Evolutionary conservation across 1,140 invertebrate genomes (phyloP).

Genomic region (Brachionus manjavacas): DNA sequence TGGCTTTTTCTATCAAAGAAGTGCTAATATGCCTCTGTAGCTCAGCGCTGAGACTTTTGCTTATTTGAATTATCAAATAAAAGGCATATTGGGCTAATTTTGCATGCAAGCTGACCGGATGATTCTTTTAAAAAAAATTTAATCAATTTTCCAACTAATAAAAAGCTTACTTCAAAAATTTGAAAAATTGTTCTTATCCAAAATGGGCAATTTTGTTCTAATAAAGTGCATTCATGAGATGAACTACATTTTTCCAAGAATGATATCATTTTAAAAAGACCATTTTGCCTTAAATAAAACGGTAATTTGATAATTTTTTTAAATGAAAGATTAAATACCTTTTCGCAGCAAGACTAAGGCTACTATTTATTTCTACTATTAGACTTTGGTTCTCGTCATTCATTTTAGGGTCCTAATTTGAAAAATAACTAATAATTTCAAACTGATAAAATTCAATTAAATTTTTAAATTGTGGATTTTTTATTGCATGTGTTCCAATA

Average conservation of each 20-base stretch:
- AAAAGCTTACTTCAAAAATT: constrained; percentile 1
- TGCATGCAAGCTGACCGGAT: constrained; percentile 18
- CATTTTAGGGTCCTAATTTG: background rate
- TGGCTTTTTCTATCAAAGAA: background rate
- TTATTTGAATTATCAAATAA: constrained; percentile 22
- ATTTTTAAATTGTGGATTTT: background rate
- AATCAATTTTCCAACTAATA: background rate
- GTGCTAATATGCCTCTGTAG: constrained; percentile 4
- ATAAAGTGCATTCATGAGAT: background rate
- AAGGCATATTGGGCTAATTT: constrained; percentile 16
- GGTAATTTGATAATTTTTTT: background rate
- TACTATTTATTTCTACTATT: constrained; percentile 18
- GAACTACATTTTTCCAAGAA: constrained; percentile 2
- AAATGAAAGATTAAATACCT: background rate
- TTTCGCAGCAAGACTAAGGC: background rate
- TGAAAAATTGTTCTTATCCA: constrained; percentile 21
- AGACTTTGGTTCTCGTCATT: background rate
- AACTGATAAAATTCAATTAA: background rate
- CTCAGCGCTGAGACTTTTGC: background rate
- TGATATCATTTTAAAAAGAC: constrained; percentile 34
- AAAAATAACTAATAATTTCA: background rate
- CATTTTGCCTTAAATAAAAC: constrained; percentile 3
- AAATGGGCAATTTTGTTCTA: constrained; percentile 19
- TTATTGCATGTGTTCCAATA: background rate
- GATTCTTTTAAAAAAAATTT: background rate